Evolutionary conservation across 2,888 invertebrate species (phyloP).

Genomic region (Entomobrya multifasciata): DNA sequence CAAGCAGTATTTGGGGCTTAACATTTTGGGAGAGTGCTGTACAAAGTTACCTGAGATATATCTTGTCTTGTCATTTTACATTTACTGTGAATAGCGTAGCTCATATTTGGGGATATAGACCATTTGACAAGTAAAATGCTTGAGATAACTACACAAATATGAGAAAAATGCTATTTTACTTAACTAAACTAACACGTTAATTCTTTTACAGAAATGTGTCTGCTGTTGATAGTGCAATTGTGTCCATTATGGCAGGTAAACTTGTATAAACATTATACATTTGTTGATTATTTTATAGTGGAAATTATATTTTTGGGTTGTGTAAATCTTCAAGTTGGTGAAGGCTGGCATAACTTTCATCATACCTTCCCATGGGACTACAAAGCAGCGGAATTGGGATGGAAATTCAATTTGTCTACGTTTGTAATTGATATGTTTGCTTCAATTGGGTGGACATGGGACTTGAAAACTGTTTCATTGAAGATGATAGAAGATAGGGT

Average conservation of each 20-base stretch:
- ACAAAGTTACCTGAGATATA: constrained; percentile 87
- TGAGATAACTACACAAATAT: background rate
- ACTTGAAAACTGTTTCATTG: constrained; percentile 87
- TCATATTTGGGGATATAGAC: constrained; percentile 91
- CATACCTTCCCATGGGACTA: constrained; percentile 97
- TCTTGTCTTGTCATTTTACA: constrained; percentile 92
- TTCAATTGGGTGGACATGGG: constrained; percentile 92
- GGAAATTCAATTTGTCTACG: constrained; percentile 88
- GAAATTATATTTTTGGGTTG: too few species aligned
- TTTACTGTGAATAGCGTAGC: constrained; percentile 96
- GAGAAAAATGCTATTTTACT: background rate
- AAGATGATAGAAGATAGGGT: constrained; percentile 81
- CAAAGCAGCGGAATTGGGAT: constrained; percentile 93
- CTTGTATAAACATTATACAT: background rate
- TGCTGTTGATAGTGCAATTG: constrained; percentile 25
- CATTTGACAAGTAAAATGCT: constrained; percentile 84
- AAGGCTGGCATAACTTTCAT: constrained; percentile 97
- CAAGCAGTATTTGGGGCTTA: constrained; percentile 6
- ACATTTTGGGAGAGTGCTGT: constrained; percentile 80
- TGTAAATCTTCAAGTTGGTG: constrained; percentile 85
- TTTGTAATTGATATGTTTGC: constrained; percentile 91
- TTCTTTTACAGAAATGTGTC: constrained; percentile 43
- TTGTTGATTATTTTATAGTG: background rate
- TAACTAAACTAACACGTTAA: too few species aligned
- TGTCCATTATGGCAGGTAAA: background rate